These are phyloP conservation scores for Volucella zonaria DNA, from an alignment of 2,888 invertebrate species.

Conservation along the genomic window DNA sequence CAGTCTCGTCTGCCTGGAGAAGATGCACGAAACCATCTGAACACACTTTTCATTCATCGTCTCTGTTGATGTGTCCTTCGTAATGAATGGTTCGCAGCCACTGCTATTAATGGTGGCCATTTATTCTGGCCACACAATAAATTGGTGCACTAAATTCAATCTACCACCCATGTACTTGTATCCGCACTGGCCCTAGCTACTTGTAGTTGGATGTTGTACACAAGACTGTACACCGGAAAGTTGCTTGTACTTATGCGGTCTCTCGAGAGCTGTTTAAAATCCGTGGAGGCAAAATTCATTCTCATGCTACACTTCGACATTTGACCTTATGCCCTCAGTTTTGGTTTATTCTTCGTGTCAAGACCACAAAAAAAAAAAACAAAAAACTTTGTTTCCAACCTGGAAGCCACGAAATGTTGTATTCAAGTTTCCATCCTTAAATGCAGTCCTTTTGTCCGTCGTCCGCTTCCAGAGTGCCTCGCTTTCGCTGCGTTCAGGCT, in stretches of 20 bases:
- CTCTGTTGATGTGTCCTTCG: conserved; percentile 11
- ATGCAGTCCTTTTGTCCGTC: background rate
- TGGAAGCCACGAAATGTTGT: background rate
- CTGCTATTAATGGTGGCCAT: conserved; percentile 40
- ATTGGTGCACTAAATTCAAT: conserved; percentile 45
- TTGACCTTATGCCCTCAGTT: too few relatives aligned
- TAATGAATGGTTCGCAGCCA: conserved; percentile 38
- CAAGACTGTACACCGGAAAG: background rate
- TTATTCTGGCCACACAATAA: conserved; percentile 48
- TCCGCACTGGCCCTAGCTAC: background rate
- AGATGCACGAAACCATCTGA: too few relatives aligned
- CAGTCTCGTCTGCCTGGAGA: background rate
- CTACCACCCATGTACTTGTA: conserved; percentile 7
- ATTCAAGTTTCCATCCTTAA: background rate
- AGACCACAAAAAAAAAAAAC: background rate
- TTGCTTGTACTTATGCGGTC: too few relatives aligned
- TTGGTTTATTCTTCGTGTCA: too few relatives aligned
- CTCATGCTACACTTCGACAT: too few relatives aligned
- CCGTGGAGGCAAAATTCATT: too few relatives aligned
- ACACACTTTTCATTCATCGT: background rate
- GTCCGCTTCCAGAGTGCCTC: background rate
- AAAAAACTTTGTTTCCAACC: conserved; percentile 1
- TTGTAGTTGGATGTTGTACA: background rate
- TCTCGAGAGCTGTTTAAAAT: background rate
- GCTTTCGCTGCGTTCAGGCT: background rate